Base-by-base conservation (phyloP, 2,888 invertebrate species). In the Gastracanthus pulcherrimus region DNA sequence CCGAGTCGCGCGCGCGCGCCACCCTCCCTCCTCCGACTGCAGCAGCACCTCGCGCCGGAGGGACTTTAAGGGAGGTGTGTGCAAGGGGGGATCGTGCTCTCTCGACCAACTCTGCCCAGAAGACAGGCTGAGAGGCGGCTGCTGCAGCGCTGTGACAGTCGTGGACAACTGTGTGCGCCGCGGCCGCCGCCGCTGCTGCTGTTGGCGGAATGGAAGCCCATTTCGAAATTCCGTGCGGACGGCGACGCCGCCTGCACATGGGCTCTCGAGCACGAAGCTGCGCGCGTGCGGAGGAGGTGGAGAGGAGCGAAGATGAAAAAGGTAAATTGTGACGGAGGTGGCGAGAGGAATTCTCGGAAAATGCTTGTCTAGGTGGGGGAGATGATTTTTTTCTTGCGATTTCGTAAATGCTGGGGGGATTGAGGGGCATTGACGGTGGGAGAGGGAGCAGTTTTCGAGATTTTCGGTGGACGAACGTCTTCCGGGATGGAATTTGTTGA, bases 211-310 rank as follows among this genome's bases (percentile, higher is more conserved):
- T 29, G 72, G 72, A 72, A 60, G 67, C 66, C 72, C 76, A 72
- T 77, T 72, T 72, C 66, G 72, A 77, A 81, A 81, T 76, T 72
- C 76, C 72, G 67, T 45, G 58, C n/a, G n/a, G n/a, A n/a, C n/a
- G n/a, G n/a, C 58, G 16, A 19, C 58, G 31, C 45, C 5, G 69
- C n/a, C n/a, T n/a, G n/a, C n/a, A n/a, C n/a, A n/a, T 34, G 29
- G 9, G 48, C 48, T 58, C 51, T 60, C 51, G 62, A 75, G 64
- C 51, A 58, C 62, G 60, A 6, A 48, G 62, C 34, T 16, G n/a
- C n/a, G 11, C 41, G 45, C 13, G 45, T 23, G 19, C 23, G 4
- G 41, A 34, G 7, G 41, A n/a, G 23, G 7, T 13, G 7, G 31
- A n/a, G 19, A n/a, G 48, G 31, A n/a, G 71, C 62, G 74, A 67